These are phyloP conservation scores for Petrolisthes cinctipes DNA, from an alignment of 2,888 invertebrate genomes.

Conservation along the genomic window DNA sequence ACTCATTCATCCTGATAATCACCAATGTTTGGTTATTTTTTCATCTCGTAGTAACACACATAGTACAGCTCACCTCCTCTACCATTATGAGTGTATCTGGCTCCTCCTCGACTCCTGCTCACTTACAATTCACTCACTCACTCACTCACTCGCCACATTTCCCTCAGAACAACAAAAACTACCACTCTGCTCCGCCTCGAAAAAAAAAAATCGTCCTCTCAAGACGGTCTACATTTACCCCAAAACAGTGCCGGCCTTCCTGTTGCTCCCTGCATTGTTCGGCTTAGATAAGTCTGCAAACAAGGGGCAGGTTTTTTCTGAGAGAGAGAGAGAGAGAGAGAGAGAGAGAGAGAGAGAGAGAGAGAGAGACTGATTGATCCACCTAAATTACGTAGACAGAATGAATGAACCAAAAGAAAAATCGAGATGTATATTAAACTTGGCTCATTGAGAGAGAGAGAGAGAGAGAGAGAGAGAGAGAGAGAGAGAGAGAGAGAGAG, in stretches of 20 bases:
- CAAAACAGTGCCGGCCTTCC: conserved; percentile 4
- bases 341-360: not conserved
- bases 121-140: too few species aligned
- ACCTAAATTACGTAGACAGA: too few species aligned
- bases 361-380: too few species aligned
- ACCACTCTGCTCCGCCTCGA: not conserved
- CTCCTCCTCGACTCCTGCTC: too few species aligned
- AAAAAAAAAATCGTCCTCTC: not conserved
- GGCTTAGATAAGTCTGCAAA: conserved; percentile 22
- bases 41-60: too few species aligned
- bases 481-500: not conserved
- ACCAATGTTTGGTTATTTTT: too few species aligned
- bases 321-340: not conserved
- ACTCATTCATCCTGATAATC: too few species aligned
- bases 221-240: conserved; percentile 24
- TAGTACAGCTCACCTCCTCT: too few species aligned
- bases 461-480: conserved; percentile 1
- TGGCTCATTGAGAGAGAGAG: not conserved
- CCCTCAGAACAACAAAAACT: not conserved
- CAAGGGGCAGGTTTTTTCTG: not conserved
- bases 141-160: too few species aligned
- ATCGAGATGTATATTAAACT: too few species aligned
- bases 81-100: too few species aligned
- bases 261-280: conserved; percentile 14
- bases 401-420: too few species aligned